A percentile compares a stretch with the other conserved stretches of the same genome.
phyloP scores from a whole-genome alignment of 2,797 vertebrate species.

The Balearica regulorum region DNA sequence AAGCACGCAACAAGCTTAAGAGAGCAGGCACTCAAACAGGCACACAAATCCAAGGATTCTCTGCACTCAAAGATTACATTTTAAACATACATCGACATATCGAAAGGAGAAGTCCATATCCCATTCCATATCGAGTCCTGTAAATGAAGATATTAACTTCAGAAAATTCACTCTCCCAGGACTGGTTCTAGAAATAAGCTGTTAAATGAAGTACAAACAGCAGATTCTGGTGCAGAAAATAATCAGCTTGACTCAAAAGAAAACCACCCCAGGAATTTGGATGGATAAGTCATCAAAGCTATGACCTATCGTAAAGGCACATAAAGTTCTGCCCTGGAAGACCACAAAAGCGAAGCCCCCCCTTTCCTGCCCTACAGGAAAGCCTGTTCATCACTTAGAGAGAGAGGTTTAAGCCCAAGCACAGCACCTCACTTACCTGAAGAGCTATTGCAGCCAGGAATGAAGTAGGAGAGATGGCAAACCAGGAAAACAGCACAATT shows the following conservation, averaged over 20 bases:
- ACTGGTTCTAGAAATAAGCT: neutral
- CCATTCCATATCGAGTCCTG: neutral
- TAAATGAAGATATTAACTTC: neutral
- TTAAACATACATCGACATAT: rapidly evolving
- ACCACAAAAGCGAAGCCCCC: neutral
- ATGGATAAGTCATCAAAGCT: neutral
- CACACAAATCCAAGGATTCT: neutral
- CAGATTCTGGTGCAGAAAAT: neutral
- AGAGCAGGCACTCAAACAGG: neutral
- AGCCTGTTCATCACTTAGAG: neutral
- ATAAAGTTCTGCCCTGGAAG: neutral
- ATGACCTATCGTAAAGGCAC: neutral
- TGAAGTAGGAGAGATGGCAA: neutral
- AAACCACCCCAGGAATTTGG: neutral
- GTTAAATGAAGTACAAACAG: neutral
- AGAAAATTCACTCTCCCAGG: neutral
- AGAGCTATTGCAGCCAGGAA: neutral
- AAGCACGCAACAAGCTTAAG: neutral
- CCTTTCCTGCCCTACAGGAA: neutral
- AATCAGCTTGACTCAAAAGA: constrained; percentile 8
- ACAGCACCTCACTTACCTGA: constrained; percentile 5
- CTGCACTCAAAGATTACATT: neutral
- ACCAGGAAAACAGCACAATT: neutral
- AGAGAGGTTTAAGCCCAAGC: neutral
- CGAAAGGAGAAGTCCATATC: neutral